phyloP scores from a whole-genome alignment of 2,797 vertebrate species.

The Scolopax rusticola region DNA sequence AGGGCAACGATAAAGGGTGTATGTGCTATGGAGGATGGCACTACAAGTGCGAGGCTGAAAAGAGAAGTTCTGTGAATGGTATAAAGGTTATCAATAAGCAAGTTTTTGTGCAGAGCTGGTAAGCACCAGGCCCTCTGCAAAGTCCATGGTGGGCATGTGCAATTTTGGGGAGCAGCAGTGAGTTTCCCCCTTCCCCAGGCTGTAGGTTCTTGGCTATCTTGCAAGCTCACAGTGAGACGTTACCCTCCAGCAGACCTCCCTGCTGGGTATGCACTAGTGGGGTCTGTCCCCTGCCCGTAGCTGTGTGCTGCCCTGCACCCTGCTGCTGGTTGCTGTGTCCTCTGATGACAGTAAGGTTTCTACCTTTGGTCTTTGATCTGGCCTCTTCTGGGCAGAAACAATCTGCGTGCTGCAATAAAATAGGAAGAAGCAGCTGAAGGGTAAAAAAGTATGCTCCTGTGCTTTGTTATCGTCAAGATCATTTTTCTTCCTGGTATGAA shows the following conservation, averaged over 20 bases:
- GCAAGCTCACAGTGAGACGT: fast-evolving
- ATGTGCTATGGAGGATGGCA: neutral
- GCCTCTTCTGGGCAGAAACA: neutral
- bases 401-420: neutral
- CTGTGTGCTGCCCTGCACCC: fast-evolving
- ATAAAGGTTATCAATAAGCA: neutral
- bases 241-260: neutral
- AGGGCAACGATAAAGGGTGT: fast-evolving
- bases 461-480: neutral
- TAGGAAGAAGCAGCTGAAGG: neutral
- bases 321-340: neutral
- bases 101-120: neutral
- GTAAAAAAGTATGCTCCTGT: neutral
- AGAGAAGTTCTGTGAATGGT: neutral
- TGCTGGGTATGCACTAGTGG: fast-evolving
- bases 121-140: neutral
- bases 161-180: neutral
- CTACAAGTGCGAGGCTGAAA: neutral
- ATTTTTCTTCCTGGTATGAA: neutral
- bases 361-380: neutral
- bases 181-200: neutral
- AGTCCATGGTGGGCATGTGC: neutral
- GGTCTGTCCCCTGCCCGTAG: neutral
- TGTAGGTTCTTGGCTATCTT: neutral
- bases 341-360: fast-evolving